Conservation (phyloP, 2,888 invertebrate species). For the Stomorhina lunata region DNA sequence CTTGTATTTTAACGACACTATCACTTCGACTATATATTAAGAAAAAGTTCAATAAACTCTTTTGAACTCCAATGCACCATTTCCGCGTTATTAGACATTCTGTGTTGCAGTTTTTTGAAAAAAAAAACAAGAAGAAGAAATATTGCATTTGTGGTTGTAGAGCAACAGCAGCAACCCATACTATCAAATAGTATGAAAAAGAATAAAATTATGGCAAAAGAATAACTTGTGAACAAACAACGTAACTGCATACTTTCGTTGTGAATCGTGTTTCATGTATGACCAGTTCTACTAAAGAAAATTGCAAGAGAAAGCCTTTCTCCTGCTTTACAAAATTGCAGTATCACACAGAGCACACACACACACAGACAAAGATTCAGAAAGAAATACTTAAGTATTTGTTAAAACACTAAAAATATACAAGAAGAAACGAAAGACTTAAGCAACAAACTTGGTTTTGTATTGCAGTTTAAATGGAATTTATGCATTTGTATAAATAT, state of each 20-base stretch:
- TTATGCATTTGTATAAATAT: constrained; percentile 29
- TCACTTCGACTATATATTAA: constrained; percentile 32
- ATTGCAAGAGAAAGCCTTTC: constrained; percentile 77
- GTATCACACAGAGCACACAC: not conserved
- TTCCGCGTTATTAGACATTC: constrained; percentile 66
- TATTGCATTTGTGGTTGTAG: constrained; percentile 26
- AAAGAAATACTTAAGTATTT: not conserved
- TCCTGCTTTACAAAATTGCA: constrained; percentile 68
- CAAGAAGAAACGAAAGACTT: constrained; percentile 46
- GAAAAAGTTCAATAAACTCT: constrained; percentile 75
- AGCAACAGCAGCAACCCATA: constrained; percentile 25
- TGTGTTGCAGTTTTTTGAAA: constrained; percentile 58
- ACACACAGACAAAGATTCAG: not conserved
- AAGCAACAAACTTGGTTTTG: constrained; percentile 40
- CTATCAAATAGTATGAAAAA: not conserved
- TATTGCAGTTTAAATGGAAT: constrained; percentile 25
- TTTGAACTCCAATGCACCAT: constrained; percentile 74
- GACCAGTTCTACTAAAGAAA: constrained; percentile 72
- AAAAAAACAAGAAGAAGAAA: not conserved
- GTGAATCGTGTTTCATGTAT: constrained; percentile 68
- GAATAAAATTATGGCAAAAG: constrained; percentile 21
- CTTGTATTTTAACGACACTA: constrained; percentile 39
- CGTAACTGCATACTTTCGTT: constrained; percentile 67
- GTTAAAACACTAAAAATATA: too few species aligned
- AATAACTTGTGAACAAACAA: constrained; percentile 33